Conservation (phyloP, 2,888 invertebrate species). For the Callyntrura guangdongensis region DNA sequence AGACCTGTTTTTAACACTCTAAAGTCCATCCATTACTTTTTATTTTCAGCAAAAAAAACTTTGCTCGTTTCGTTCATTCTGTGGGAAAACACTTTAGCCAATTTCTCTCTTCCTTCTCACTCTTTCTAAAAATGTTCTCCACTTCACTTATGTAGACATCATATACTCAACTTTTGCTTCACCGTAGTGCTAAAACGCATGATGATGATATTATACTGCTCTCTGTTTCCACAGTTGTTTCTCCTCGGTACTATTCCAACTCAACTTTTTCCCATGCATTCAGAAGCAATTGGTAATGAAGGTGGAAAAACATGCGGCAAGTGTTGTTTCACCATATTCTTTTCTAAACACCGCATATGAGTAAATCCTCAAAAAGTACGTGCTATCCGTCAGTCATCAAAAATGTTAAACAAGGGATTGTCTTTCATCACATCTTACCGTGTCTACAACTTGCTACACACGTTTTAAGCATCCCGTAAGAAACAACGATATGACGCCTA, state of each 20-base stretch:
- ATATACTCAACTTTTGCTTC: no score
- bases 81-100: not conserved
- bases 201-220: no score
- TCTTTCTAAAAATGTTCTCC: not conserved
- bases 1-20: constrained; percentile 57
- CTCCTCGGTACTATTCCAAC: no score
- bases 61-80: constrained; percentile 34
- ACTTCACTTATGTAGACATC: not conserved
- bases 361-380: not conserved
- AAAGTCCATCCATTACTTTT: constrained; percentile 76
- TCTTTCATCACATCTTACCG: constrained; percentile 25
- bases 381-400: not conserved
- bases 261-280: not conserved
- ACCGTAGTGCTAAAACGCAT: not conserved
- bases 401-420: constrained; percentile 41
- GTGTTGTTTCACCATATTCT: no score
- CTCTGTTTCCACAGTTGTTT: not conserved
- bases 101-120: not conserved
- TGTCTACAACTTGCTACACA: no score
- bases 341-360: not conserved
- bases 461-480: no score
- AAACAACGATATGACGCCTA: no score
- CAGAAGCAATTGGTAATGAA: not conserved
- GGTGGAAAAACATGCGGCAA: not conserved
- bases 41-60: constrained; percentile 61